Base-by-base conservation (phyloP, 2,797 vertebrate species). In the Rhodeus uyekii region DNA sequence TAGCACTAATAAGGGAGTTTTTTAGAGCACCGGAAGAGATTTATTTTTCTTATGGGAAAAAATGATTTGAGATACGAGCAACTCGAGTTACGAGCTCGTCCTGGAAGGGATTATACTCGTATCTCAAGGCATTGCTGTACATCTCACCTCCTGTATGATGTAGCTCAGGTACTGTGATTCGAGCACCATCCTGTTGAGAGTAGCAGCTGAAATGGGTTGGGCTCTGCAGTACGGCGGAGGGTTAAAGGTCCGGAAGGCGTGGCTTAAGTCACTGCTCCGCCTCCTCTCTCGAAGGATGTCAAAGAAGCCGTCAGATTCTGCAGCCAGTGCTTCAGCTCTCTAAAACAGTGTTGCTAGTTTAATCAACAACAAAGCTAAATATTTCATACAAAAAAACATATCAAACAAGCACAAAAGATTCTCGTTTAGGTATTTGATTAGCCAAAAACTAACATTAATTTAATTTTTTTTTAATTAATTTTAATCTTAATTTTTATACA, bases 271-370 rank as follows among this genome's bases (percentile, higher is more conserved):
- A 67, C 96, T 96, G 88, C 92, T 90, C 75, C 86, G 86, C 53
- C 95, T 94, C 77, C 94, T 94, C 77, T 98, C 97, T 90, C 97
- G 96, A 90, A 99, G 82, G 36, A 97, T 93, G 81, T 99, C 86
- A 34, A 82, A 80, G 67, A 84, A 68, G 38, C 67, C 65, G 50
- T 64, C 83, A 18, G 65, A 34, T 48, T 81, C 68, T 12, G 24
- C 19, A 76, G 36, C 27, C 55, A 58, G 27, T 2, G 19, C 5
- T 0, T 71, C 76, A 18, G 36, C 32, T 58, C 19, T 67, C 84
- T 87, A 42, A 14, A 48, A 71, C 13, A 46, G 53, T 65, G 22
- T 42, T 75, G 46, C 10, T 48, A 7, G 34, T 61, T 76, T 10
- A 61, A 2, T 32, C 27, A 44, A 44, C 18, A 60, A 61, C 18